Base-by-base conservation (phyloP, 2,797 vertebrate genomes). In the Hemitrygon akajei region DNA sequence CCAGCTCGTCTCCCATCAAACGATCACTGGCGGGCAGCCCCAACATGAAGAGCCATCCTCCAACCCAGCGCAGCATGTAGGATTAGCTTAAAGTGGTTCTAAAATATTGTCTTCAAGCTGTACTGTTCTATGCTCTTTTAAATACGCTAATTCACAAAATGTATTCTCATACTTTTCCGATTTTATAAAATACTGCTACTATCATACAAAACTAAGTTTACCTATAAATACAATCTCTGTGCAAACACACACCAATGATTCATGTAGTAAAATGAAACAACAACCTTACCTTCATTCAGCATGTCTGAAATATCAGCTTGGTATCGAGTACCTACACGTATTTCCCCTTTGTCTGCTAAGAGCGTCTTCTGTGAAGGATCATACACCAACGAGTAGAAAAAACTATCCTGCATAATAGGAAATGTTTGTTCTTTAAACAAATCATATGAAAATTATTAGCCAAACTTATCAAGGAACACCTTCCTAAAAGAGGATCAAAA, bases 371-470 rank as follows among this genome's bases (percentile, higher is more conserved):
- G 97, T 93, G 98, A 99, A 6, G 98, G 98, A 96, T 99, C 98
- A 94, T 99, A 99, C 89, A 99, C 98, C 97, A 99, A 93, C 0
- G 98, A 99, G 95, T 99, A 99, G 97, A 99, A 99, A 97, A 99
- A 99, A 0, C 98, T 97, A 96, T 99, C 98, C 98, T 99, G 94
- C 18, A 58, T 20, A 56, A 63, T 18, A 93, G 87, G 81, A 89
- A 79, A 94, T 94, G 22, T 11, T 58, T 60, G 40, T 40, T 82
- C 60, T 69, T 40, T 10, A 73, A 93, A 81, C 56, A 34, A 3
- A 14, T 56, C 40, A 16, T 93, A 27, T 79, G 60, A 66, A 66
- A 89, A 37, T 37, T 93, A 16, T 27, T 40, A 75, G 47, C 30
- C 27, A 47, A 93, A 66, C 37, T 69, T 3, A 66, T 9, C 9